A percentile compares a stretch with the other conserved stretches of the same genome.
phyloP scores from a whole-genome alignment of 2,113 vertebrate genomes.

The Channa argus region DNA sequence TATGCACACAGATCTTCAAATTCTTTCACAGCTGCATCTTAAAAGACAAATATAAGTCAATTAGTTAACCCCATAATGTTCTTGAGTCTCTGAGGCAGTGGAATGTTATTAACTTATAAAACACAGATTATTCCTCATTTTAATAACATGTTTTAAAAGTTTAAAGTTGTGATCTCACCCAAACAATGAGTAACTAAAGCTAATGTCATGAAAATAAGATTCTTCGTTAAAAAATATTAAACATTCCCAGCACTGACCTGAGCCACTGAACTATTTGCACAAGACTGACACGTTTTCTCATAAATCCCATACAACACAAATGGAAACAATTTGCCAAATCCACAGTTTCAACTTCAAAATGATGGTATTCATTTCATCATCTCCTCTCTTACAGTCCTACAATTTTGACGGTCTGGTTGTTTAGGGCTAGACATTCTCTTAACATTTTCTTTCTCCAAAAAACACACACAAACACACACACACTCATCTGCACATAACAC shows the following conservation, averaged over 20 bases:
- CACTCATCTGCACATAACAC: conserved; percentile 38
- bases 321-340: neutral
- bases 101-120: too few species aligned
- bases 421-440: conserved; percentile 55
- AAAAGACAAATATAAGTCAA: too few species aligned
- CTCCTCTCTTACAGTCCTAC: neutral
- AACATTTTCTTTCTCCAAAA: conserved; percentile 21
- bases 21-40: conserved; percentile 15
- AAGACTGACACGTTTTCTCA: neutral
- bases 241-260: too few species aligned
- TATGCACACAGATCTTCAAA: neutral
- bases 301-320: neutral
- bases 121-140: too few species aligned
- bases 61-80: too few species aligned
- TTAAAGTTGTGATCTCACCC: too few species aligned
- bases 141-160: too few species aligned
- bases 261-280: too few species aligned
- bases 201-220: too few species aligned
- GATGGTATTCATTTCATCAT: conserved; percentile 29
- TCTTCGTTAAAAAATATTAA: too few species aligned
- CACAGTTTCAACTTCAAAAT: neutral
- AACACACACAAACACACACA: conserved; percentile 41
- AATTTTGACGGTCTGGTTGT: conserved; percentile 29
- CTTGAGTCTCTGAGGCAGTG: too few species aligned
- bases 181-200: too few species aligned